Evolutionary conservation across 2,113 vertebrate species (phyloP), one percentile per base, ranked within the genome.

Genomic region (Ictalurus furcatus): DNA sequence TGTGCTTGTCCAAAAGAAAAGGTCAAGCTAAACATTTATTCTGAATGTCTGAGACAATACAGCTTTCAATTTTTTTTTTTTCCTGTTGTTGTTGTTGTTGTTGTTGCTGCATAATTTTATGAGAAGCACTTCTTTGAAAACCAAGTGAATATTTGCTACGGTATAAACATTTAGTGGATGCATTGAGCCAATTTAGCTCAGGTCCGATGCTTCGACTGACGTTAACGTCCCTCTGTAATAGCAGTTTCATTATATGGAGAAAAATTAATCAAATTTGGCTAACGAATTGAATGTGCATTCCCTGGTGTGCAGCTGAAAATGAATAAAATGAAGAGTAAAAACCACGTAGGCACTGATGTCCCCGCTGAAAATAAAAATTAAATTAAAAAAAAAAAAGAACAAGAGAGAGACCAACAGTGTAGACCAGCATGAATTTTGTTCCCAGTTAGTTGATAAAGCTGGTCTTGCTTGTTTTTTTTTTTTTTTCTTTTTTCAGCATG

Each of bases 221-320:
- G 71, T 84, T 67, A 88, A 76, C 25, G 4, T 76, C 23, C 40
- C 54, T 63, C 71, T 84, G 4, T 65, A 80, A 89, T 48, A 74
- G 78, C 69, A 30, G 48, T 90, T 87, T 88, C 85, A 83, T 88
- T 84, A 84, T 87, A 89, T 74, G 82, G 88, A 40, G 71, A 44
- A 87, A 67, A 87, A 65, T 44, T 84, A 81, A 87, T 90, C 84
- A 61, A 85, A 85, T 89, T 85, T 88, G 37, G 76, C 85, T 85
- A 89, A 88, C 34, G 88, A 88, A 89, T 89, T 83, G 73, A 88
- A 89, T 89, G 59, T 40, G 58, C 82, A 34, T 71, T 78, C 69
- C 88, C 71, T 73, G 58, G 82, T 30, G 82, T 65, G 82, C 83
- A 28, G 58, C 82, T 78, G 56, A 67, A 85, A 65, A 88, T 84